Conservation (phyloP, 2,797 vertebrate genomes). For the Chelidonichthys spinosus region DNA sequence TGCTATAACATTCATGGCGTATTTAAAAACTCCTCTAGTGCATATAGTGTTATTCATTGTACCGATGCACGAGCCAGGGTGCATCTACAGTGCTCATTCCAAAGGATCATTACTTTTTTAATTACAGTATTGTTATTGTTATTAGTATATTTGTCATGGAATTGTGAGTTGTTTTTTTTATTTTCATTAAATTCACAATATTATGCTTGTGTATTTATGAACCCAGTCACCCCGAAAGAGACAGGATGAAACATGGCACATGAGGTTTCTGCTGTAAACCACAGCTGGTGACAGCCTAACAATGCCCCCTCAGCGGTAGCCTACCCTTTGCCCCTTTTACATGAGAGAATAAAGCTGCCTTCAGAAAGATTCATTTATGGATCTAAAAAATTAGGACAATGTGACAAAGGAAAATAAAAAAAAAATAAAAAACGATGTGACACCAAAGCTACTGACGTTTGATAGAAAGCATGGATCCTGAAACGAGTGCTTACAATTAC, state of each 20-base stretch:
- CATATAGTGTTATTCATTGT: no score
- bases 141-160: background rate
- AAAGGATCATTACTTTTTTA: background rate
- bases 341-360: conserved; percentile 27
- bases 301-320: conserved; percentile 60
- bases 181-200: background rate
- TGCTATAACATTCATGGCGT: background rate
- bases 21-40: background rate
- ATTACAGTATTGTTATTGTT: background rate
- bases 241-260: conserved; percentile 58
- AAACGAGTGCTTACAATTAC: background rate
- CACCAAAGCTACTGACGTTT: background rate
- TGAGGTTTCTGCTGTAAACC: conserved; percentile 53
- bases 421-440: background rate
- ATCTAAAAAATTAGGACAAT: conserved; percentile 2
- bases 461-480: background rate
- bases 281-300: conserved; percentile 61
- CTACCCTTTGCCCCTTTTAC: conserved; percentile 52
- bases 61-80: no score
- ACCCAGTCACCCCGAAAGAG: conserved; percentile 56
- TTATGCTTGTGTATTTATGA: conserved; percentile 37
- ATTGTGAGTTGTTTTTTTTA: background rate
- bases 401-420: background rate
- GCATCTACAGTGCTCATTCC: background rate
- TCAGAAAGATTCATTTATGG: background rate